Conservation (phyloP, 2,888 invertebrate genomes). For the Pseudococcus longispinus region DNA sequence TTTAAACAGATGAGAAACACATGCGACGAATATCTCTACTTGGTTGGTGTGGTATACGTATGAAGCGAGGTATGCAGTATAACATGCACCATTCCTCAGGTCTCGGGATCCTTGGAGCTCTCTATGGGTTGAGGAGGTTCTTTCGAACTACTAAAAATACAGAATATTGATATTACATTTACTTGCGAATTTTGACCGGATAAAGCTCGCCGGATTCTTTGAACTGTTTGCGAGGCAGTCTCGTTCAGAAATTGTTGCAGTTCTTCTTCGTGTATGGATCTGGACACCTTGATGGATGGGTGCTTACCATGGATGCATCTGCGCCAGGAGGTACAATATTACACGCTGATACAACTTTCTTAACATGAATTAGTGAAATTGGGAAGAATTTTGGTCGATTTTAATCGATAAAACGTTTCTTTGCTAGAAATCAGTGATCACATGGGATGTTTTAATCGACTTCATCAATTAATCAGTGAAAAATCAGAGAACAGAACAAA, state of each 20-base stretch:
- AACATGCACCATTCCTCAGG: background rate
- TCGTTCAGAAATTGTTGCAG: constrained; percentile 49
- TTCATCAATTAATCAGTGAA: too few relatives aligned
- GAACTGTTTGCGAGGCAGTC: constrained; percentile 46
- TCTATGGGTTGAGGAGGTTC: background rate
- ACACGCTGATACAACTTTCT: background rate
- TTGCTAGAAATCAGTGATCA: too few relatives aligned
- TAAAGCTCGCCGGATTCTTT: constrained; percentile 59
- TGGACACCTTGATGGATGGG: constrained; percentile 83
- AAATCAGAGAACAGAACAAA: too few relatives aligned
- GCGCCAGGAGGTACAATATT: constrained; percentile 47
- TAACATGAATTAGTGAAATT: too few relatives aligned
- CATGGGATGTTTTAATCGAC: too few relatives aligned
- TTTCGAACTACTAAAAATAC: background rate
- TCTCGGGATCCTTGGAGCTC: background rate
- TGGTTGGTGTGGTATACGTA: background rate
- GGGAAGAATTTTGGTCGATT: too few relatives aligned
- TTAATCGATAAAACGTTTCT: too few relatives aligned
- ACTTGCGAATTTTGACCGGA: constrained; percentile 60
- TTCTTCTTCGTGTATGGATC: constrained; percentile 62
- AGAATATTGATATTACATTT: constrained; percentile 23
- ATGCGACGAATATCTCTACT: constrained; percentile 15
- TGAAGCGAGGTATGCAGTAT: background rate
- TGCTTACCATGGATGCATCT: constrained; percentile 86
- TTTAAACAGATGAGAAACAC: background rate